Evolutionary conservation across 2,797 vertebrate species (phyloP).

Genomic region (Otus scops): DNA sequence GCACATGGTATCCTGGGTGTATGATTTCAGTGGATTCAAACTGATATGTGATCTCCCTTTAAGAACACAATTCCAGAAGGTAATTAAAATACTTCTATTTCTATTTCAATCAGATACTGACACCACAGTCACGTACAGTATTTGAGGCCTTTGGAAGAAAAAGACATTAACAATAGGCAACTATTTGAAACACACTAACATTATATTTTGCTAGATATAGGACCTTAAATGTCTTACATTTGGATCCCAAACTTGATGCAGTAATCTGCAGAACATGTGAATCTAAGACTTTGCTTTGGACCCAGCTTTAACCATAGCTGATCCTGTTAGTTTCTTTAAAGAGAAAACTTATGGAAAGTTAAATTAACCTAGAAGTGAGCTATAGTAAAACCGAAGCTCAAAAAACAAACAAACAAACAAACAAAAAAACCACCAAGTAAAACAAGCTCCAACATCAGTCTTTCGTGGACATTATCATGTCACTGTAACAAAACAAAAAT

Average conservation of each 20-base stretch:
- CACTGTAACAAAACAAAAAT: background rate
- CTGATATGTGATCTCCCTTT: background rate
- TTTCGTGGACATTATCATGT: background rate
- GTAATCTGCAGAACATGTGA: background rate
- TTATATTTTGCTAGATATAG: background rate
- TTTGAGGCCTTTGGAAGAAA: background rate
- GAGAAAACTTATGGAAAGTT: fast-evolving
- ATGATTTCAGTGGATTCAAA: background rate
- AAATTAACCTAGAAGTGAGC: background rate
- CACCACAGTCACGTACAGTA: background rate
- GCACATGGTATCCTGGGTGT: background rate
- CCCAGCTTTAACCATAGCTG: background rate
- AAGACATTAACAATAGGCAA: background rate
- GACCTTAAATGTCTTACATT: background rate
- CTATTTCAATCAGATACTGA: background rate
- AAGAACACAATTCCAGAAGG: background rate
- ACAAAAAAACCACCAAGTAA: no score
- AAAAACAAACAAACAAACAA: no score
- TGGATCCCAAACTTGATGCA: background rate
- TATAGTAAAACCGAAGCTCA: background rate
- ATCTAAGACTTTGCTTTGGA: background rate
- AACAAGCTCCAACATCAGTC: background rate
- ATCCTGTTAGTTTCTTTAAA: background rate
- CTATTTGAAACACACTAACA: background rate
- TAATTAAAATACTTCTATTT: background rate